Conservation (phyloP, 2,113 vertebrate species). For the Phaetusa simplex region DNA sequence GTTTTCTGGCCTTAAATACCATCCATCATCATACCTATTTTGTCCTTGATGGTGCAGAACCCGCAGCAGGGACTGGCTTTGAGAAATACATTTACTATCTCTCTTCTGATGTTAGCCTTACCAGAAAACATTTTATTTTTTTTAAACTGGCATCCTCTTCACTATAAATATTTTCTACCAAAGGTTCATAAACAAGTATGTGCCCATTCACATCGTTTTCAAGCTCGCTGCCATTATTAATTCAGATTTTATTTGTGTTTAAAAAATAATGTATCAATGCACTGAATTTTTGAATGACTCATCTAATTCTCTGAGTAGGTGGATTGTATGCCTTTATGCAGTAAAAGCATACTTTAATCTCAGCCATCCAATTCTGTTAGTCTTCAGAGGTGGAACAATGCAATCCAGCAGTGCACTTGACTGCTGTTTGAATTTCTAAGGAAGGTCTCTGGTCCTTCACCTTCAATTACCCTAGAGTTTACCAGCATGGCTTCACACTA, state of each 20-base stretch:
- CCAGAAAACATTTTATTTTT: background rate
- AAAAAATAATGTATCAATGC: slow-evolving; percentile 19
- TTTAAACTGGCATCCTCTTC: background rate
- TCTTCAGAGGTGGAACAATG: background rate
- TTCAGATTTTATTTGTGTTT: slow-evolving; percentile 25
- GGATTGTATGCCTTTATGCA: background rate
- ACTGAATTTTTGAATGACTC: slow-evolving; percentile 48
- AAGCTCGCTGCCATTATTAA: background rate
- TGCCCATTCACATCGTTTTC: background rate
- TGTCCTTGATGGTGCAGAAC: background rate
- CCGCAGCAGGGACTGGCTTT: background rate
- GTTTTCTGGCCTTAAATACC: background rate
- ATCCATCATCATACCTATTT: background rate
- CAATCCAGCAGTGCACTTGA: background rate
- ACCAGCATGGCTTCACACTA: background rate
- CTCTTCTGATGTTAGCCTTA: background rate
- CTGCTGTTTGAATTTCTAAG: background rate
- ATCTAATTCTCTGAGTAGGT: slow-evolving; percentile 56
- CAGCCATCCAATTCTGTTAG: background rate
- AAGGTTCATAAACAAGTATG: background rate
- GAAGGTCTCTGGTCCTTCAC: background rate
- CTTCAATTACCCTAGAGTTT: background rate
- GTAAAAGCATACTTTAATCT: slow-evolving; percentile 18
- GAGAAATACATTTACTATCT: background rate
- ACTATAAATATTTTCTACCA: background rate